Evolutionary conservation across 2,113 vertebrate species (phyloP).

Genomic region (Stictonetta naevosa): DNA sequence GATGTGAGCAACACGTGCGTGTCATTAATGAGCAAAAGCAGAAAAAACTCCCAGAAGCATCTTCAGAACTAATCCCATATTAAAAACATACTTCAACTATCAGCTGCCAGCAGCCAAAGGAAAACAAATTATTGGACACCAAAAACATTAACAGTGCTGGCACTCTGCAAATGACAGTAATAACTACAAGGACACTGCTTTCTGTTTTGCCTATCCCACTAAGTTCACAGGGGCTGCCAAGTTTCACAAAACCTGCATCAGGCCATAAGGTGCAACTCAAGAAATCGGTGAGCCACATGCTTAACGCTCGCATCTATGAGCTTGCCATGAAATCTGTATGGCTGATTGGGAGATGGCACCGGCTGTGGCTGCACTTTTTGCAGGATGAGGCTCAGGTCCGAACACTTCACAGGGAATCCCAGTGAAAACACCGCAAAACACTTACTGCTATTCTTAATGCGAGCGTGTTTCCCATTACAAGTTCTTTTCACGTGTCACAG

Average conservation of each 20-base stretch:
- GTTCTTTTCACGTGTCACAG: not conserved
- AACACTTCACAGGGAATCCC: not conserved
- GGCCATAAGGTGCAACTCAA: not conserved
- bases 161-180: not conserved
- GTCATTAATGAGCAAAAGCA: not conserved
- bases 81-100: not conserved
- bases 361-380: not conserved
- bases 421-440: not conserved
- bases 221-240: not conserved
- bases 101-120: not conserved
- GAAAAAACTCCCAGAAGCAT: not conserved
- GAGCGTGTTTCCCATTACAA: not conserved
- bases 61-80: not conserved
- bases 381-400: not conserved
- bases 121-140: not conserved
- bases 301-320: fast-evolving
- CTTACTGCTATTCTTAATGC: not conserved
- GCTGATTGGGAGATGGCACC: not conserved
- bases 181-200: not conserved
- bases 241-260: not conserved
- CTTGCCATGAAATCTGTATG: not conserved
- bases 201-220: not conserved
- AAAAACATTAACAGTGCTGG: not conserved
- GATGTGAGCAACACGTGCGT: fast-evolving
- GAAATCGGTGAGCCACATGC: not conserved